These are phyloP conservation scores for Chloropsis cyanopogon DNA, from an alignment of 2,113 vertebrate species.

Conservation along the genomic window DNA sequence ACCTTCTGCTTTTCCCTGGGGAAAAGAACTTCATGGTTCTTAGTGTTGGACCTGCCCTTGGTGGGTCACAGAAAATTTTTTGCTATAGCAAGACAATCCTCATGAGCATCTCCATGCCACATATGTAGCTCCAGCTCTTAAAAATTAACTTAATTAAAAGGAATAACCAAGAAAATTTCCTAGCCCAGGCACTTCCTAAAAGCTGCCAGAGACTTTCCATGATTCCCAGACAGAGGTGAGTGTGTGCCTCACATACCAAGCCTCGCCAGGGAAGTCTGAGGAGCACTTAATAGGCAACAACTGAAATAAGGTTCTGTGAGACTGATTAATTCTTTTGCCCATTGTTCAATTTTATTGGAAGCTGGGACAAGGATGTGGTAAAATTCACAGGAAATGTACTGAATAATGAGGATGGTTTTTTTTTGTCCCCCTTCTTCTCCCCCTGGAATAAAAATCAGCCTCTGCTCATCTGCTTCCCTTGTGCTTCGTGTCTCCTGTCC, in stretches of 20 bases:
- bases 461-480: background rate
- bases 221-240: background rate
- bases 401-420: background rate
- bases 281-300: fast-evolving
- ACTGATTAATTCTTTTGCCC: background rate
- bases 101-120: fast-evolving
- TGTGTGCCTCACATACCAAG: fast-evolving
- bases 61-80: background rate
- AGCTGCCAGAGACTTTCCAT: background rate
- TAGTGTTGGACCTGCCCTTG: background rate
- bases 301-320: background rate
- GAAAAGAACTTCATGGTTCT: background rate
- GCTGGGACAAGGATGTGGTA: background rate
- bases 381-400: background rate
- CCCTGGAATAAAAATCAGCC: background rate
- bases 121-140: background rate
- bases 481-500: background rate
- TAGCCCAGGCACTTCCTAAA: background rate
- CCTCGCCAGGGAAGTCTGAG: background rate
- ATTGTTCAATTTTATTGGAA: background rate
- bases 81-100: background rate
- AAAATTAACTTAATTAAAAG: background rate
- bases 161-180: background rate
- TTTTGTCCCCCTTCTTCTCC: fast-evolving
- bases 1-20: background rate